Conservation (phyloP, 2,113 vertebrate genomes). For the Phalacrocorax aristotelis region DNA sequence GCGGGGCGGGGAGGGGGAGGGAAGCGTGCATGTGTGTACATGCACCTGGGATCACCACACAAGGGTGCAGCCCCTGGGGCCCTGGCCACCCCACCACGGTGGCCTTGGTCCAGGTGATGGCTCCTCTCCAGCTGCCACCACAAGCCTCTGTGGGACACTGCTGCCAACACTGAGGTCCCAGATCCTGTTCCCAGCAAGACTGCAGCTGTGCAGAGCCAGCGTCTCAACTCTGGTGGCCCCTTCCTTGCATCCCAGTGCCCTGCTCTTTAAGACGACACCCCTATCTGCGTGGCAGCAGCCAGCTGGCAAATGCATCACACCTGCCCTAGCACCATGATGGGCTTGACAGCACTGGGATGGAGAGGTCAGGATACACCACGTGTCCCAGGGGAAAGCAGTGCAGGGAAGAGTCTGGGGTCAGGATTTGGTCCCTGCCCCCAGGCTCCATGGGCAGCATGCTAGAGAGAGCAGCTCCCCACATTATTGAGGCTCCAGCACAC, state of each 20-base stretch:
- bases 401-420: background rate
- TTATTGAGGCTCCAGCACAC: constrained; percentile 51
- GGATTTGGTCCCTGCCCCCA: background rate
- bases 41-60: background rate
- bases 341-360: background rate
- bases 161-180: background rate
- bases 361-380: background rate
- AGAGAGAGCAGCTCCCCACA: constrained; percentile 5
- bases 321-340: background rate
- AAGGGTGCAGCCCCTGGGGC: background rate
- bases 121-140: background rate
- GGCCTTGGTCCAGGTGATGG: rapidly evolving
- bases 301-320: background rate
- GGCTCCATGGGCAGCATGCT: background rate
- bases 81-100: rapidly evolving
- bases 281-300: background rate
- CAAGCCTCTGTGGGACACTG: background rate
- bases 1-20: no score
- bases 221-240: background rate
- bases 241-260: background rate
- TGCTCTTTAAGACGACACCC: background rate
- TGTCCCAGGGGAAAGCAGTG: background rate
- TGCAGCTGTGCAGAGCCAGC: rapidly evolving
- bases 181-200: background rate
- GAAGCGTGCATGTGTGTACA: background rate